Conservation (phyloP, 64 coral and sea anemone species). For the Platygyra sinensis region DNA sequence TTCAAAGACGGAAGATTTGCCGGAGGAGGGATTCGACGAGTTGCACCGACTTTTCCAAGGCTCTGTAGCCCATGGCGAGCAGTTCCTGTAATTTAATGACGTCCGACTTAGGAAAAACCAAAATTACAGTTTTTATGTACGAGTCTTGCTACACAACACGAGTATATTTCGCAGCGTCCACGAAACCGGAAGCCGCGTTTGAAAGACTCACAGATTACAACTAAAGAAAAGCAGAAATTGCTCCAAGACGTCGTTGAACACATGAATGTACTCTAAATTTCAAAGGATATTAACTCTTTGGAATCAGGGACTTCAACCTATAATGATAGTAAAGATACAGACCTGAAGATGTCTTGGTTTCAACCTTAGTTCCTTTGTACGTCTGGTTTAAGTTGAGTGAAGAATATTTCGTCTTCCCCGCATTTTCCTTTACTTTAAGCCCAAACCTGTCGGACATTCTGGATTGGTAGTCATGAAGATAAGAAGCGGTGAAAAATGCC, state of each 20-base stretch:
- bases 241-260: neutral
- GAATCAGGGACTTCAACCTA: neutral
- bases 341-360: conserved; percentile 99
- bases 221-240: neutral
- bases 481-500: conserved; percentile 82
- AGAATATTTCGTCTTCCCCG: conserved; percentile 99
- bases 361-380: conserved; percentile 99
- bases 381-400: conserved; percentile 99
- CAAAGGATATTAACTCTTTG: neutral
- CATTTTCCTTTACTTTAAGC: conserved; percentile 99
- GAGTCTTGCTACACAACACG: neutral
- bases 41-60: conserved; percentile 97
- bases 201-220: conserved; percentile 10
- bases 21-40: conserved; percentile 95
- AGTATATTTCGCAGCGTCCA: conserved; percentile 5
- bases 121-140: neutral
- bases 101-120: conserved; percentile 1
- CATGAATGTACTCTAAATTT: neutral
- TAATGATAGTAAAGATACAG: conserved; percentile 50
- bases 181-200: conserved; percentile 28
- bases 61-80: conserved; percentile 99
- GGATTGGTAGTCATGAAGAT: conserved; percentile 99
- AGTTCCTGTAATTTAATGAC: conserved; percentile 62
- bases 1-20: conserved; percentile 99
- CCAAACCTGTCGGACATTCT: conserved; percentile 99